Base-by-base conservation (phyloP, 1,140 invertebrate genomes). In the Calephelis nemesis region DNA sequence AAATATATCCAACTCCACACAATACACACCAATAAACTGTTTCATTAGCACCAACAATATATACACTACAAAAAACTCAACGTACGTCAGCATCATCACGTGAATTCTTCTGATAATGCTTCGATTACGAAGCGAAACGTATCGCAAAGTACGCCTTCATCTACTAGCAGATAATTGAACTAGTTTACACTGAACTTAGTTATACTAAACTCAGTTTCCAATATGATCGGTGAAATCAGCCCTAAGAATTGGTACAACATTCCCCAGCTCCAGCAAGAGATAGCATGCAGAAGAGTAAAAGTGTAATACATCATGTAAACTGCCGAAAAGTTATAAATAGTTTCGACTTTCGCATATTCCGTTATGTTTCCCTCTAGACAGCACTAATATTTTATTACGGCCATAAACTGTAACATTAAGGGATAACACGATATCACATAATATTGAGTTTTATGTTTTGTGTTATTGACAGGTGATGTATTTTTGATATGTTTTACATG, bases 251-350 rank as follows among this genome's bases (percentile, higher is more conserved):
- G 4, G 50, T 8, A 10, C 12, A 52, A 54, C 30, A 8, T 54
- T 30, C 52, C 52, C 15, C 12, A 30, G 30, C 11, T 8, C 30
- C 30, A 54, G 19, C 19, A 19, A 19, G 15, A 54, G 15, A 11
- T 54, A 19, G 2, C 52, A 30, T 10, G 19, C 52, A 54, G 11
- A 54, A 54, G 50, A 13, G 52, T 19, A 11, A 30, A 54, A 54
- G 52, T 54, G 30, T 11, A 5, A 54, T 54, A 54, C 52, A 30
- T 58, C 10, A 58, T 39, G 11, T 58, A 39, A 50, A 58, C 10
- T 58, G 54, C 30, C 54, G 54, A 58, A 58, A 58, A 58, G 19
- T 58, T 58, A 58, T 58, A 58, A 58, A 39, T 58, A 58, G 39
- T 30, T 58, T 42, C 42, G 42, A 42, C 42, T 42, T 42, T 58